Conservation (phyloP, 2,113 vertebrate genomes). For the Hymenochirus boettgeri region DNA sequence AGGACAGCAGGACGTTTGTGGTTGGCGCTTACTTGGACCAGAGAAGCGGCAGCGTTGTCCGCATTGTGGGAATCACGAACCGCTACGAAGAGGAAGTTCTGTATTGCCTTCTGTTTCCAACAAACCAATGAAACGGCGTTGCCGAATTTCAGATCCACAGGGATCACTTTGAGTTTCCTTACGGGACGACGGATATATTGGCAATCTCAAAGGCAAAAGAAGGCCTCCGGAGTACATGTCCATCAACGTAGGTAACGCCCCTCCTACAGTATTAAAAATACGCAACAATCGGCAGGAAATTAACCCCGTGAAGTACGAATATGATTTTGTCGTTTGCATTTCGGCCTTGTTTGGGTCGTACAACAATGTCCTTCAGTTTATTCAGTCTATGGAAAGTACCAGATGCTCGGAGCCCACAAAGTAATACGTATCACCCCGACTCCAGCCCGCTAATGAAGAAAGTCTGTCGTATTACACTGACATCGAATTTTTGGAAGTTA, state of each 20-base stretch:
- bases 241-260: background rate
- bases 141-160: conserved; percentile 22
- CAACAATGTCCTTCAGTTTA: conserved; percentile 28
- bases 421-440: conserved; percentile 29
- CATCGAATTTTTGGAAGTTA: conserved; percentile 15
- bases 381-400: conserved; percentile 36
- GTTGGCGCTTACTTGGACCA: conserved; percentile 30
- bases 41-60: background rate
- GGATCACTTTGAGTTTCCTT: conserved; percentile 39
- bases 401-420: conserved; percentile 23
- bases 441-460: conserved; percentile 1
- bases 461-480: conserved; percentile 6
- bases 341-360: conserved; percentile 8
- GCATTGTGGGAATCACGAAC: conserved; percentile 29
- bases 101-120: conserved; percentile 17
- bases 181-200: conserved; percentile 35
- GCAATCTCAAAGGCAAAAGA: background rate
- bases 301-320: background rate
- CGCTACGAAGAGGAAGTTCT: conserved; percentile 6
- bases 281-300: background rate
- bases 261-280: background rate
- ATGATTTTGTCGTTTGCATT: conserved; percentile 27
- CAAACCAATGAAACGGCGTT: background rate
- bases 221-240: conserved; percentile 6
- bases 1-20: conserved; percentile 17